Evolutionary conservation across 2,113 vertebrate species (phyloP), one percentile per base, ranked within the genome.

Genomic region (Gila orcuttii): DNA sequence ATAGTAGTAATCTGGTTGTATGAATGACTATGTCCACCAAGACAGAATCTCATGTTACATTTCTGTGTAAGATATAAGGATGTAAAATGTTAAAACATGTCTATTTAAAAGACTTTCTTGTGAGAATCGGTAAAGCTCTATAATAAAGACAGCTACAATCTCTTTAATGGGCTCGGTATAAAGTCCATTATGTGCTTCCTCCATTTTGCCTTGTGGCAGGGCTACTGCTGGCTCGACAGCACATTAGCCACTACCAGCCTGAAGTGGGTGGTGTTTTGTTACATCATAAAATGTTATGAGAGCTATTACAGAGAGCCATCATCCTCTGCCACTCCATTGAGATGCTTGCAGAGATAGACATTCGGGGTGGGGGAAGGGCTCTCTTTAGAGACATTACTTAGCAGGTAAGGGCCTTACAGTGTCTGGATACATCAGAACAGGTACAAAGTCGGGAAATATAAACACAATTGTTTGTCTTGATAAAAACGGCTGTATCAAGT

Each of bases 261-360:
- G 75, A 64, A 91, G 59, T 89, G 78, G 89, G 88, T 83, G 88
- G 88, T 83, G 85, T 91, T 90, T 91, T 89, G 86, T 92, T 87
- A 86, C 87, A 28, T 85, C 83, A 84, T 93, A 90, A 94, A 93
- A 90, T 87, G 82, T 91, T 85, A 91, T 21, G 68, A 89, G 85
- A 85, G 79, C 88, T 86, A 86, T 86, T 86, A 88, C 86, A 88
- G 83, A 93, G 90, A 88, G 82, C 88, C 83, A 78, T 84, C 73
- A 91, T 89, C 79, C 85, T 74, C 79, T 42, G 60, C 80, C 83
- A 84, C 85, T 79, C 73, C 64, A 81, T 31, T 73, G 78, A 78
- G 77, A 85, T 90, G 84, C n/a, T 87, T 84, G 23, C 21, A 57
- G 73, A 85, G 86, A 77, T 25, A 86, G 83, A 52, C 39, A 88